Base-by-base conservation (phyloP, 2,797 vertebrate species). In the Setipinna tenuifilis region DNA sequence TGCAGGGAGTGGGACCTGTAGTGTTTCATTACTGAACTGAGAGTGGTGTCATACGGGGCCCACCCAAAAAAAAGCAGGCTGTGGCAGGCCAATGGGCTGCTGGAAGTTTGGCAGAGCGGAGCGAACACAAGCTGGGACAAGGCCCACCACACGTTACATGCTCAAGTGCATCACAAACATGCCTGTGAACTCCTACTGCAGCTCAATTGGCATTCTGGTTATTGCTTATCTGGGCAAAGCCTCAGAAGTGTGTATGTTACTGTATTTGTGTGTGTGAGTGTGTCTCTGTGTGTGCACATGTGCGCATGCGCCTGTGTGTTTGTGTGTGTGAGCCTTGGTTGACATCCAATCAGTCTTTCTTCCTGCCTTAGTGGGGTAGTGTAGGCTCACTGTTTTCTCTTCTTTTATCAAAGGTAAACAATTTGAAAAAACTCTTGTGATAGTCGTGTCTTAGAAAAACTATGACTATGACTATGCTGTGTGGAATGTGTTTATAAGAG, bases 401-500 rank as follows among this genome's bases (percentile, higher is more conserved):
- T 28, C n/a, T 65, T 68, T 68, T 12, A 25, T 12, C 10, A 12
- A 28, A 28, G 65, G 2, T 71, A 71, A 75, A 75, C 31, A 35
- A 0, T 41, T 28, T 4, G 31, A 75, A 54, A 75, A 54, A 75
- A 41, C 28, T 75, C 68, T 35, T 75, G 68, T 75, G 68, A 75
- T 28, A 17, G 65, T 71, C 62, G n/a, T 41, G 35, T 41, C 9
- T 54, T 54, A 25, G 25, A 35, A 16, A 35, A 19, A 35, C 11
- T 6, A 12, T 7, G 35, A 35, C 16, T 17, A 75, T 75, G 68
- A 78, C 35, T 78, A 9, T 44, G 71, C 71, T 44, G 35, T 6
- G 41, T 44, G 71, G 71, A 78, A 78, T 44, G 71, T 78, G 71
- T 78, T 78, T 78, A 17, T 44, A 41, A 41, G 35, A 23, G n/a